Percentiles rank a stretch among this genome's conserved stretches.
Conservation (phyloP, 64 coral and sea anemone species). For the Astreopora myriophthalma region DNA sequence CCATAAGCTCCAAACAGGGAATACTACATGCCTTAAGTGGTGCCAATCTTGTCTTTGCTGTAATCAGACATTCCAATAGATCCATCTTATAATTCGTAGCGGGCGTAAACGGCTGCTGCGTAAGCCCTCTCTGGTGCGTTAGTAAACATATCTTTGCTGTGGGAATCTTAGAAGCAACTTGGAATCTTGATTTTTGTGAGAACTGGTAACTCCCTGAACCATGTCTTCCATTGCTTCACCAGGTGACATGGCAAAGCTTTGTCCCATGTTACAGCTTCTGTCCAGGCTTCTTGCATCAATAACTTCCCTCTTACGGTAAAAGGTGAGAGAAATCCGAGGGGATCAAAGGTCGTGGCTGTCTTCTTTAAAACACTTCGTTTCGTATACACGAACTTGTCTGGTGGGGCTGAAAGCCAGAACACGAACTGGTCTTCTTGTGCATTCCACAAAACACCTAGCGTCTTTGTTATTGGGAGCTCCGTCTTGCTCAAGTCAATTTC, state of each 20-base stretch:
- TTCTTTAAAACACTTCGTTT: slow-evolving; percentile 65
- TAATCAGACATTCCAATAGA: not conserved
- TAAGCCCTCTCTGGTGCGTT: slow-evolving; percentile 64
- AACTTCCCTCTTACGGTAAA: slow-evolving; percentile 42
- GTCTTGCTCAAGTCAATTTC: not conserved
- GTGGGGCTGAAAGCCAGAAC: not conserved
- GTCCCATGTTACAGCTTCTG: slow-evolving; percentile 33
- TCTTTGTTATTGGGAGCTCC: not conserved
- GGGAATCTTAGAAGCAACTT: slow-evolving; percentile 17
- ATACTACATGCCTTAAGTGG: slow-evolving; percentile 59
- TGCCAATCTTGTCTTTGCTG: slow-evolving; percentile 43
- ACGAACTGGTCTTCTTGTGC: not conserved
- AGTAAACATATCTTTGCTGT: no score
- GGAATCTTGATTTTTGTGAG: slow-evolving; percentile 3
- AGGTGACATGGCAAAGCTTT: not conserved
- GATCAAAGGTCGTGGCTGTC: slow-evolving; percentile 56
- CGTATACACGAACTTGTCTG: not conserved
- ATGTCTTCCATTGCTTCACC: not conserved
- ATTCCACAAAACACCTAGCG: not conserved
- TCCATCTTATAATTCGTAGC: slow-evolving; percentile 31
- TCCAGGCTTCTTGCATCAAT: slow-evolving; percentile 49
- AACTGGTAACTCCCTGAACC: not conserved
- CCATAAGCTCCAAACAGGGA: slow-evolving; percentile 72
- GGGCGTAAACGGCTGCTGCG: slow-evolving; percentile 40
- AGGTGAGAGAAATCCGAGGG: slow-evolving; percentile 65